Percentiles rank a stretch among this genome's conserved stretches.
Conservation (phyloP, 2,797 vertebrate genomes). For the Buceros bicornis region DNA sequence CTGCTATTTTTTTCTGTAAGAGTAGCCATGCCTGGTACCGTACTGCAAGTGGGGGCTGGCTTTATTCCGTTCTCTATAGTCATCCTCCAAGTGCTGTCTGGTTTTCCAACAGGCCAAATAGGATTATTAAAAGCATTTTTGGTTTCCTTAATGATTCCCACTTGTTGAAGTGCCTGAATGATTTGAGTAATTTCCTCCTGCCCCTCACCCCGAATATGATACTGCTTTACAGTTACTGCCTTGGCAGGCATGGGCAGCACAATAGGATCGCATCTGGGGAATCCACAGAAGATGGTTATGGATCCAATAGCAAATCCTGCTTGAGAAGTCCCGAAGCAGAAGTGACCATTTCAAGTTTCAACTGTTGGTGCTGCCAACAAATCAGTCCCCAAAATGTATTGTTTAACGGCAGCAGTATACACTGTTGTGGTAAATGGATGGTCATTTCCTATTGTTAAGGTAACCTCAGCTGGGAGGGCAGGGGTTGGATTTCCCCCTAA, state of each 20-base stretch:
- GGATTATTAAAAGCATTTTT: neutral
- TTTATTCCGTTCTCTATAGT: neutral
- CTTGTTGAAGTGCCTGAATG: neutral
- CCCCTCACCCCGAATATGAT: neutral
- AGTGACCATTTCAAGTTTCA: neutral
- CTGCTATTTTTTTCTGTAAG: neutral
- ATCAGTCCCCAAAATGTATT: neutral
- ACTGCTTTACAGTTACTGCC: neutral
- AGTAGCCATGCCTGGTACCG: neutral
- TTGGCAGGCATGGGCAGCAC: neutral
- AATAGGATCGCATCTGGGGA: neutral
- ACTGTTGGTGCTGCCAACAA: neutral
- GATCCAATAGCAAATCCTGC: neutral
- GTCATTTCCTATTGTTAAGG: neutral
- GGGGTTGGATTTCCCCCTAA: neutral
- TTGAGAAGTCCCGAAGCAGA: neutral
- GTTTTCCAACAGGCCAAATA: neutral
- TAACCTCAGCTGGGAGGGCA: neutral
- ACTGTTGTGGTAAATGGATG: neutral
- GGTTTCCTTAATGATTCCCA: neutral
- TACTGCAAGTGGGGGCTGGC: neutral
- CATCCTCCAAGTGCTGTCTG: neutral
- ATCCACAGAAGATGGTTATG: neutral
- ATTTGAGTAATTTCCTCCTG: neutral
- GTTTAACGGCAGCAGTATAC: neutral